Evolutionary conservation across 2,888 invertebrate genomes (phyloP), one percentile per base, ranked within the genome.

Genomic region (Drosophila mimetica): DNA sequence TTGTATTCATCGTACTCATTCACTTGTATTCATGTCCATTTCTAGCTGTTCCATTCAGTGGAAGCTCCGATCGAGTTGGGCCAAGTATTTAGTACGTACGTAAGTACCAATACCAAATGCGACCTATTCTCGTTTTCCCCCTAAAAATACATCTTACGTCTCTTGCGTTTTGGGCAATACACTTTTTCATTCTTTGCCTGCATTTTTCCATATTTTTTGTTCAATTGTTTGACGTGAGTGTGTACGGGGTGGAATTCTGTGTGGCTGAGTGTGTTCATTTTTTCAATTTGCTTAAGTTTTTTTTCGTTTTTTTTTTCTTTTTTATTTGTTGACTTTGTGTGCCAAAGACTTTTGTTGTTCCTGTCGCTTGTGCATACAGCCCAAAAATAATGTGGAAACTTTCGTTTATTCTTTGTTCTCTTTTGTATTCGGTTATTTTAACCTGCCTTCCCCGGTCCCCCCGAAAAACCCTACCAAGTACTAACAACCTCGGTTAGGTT

Each of bases 221-320:
- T 39, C 28, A 37, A 47, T 28, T 57, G 57, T 57, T 57, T 39
- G 57, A 37, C 25, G 34, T 36, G 7, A 6, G 13, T 18, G n/a
- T 18, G 28, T 30, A 30, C 9, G n/a, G 11, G 20, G 37, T n/a
- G 42, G 42, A 42, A 20, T 39, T 14, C 11, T 7, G 14, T 53
- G 32, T 20, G 25, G 11, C 18, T n/a, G 13, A 30, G 36, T 47
- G 34, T 36, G 36, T 50, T 48, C 36, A n/a, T 37, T 18, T 57
- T 14, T 46, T 46, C 51, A 39, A 39, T 57, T 57, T 39, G 20
- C 30, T 57, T 48, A 37, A 28, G 28, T 37, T 57, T 37, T 51
- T 30, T 9, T 8, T 30, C n/a, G n/a, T n/a, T n/a, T n/a, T 37
- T 57, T 37, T 51, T 30, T 9, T 8, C 20, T 54, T 25, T 34